A percentile compares a stretch with the other conserved stretches of the same genome.
phyloP scores from a whole-genome alignment of 2,888 invertebrate genomes.

The Ophion ellenae region DNA sequence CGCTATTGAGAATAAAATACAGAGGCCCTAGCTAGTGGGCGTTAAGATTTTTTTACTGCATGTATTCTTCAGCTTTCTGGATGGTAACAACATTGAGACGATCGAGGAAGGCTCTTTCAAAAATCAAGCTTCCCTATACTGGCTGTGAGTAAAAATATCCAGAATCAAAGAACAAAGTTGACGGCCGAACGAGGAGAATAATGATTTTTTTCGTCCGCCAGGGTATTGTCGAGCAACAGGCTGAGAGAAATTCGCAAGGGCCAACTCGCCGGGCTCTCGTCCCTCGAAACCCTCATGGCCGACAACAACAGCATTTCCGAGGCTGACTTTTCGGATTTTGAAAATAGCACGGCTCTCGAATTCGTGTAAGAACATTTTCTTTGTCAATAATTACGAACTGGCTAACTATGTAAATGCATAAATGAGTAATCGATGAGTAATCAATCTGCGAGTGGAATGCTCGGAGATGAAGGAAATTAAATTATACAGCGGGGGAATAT shows the following conservation, averaged over 20 bases:
- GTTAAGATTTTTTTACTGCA: not conserved
- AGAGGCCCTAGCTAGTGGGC: not conserved
- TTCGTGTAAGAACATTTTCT: constrained; percentile 81
- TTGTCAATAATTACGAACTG: not conserved
- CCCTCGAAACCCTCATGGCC: constrained; percentile 84
- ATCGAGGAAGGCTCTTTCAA: constrained; percentile 73
- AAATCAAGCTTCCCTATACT: constrained; percentile 78
- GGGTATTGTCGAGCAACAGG: constrained; percentile 80
- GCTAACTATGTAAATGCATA: not conserved
- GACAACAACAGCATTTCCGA: constrained; percentile 83
- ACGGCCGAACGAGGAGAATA: not conserved
- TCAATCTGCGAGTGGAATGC: not conserved
- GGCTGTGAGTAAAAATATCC: constrained; percentile 83
- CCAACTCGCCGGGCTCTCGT: constrained; percentile 83
- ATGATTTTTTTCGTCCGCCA: constrained; percentile 63
- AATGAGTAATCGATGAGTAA: not conserved
- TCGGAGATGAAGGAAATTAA: constrained; percentile 5
- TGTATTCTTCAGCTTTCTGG: constrained; percentile 70
- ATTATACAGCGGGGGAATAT: constrained; percentile 8
- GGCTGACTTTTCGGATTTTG: constrained; percentile 83
- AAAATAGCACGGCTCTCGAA: constrained; percentile 81
- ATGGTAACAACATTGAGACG: constrained; percentile 69
- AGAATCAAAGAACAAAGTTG: not conserved
- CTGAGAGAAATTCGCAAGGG: constrained; percentile 80
- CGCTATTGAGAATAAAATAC: too few species aligned